Base-by-base conservation (phyloP, 2,797 vertebrate species). In the Muraenolepis orangiensis region DNA sequence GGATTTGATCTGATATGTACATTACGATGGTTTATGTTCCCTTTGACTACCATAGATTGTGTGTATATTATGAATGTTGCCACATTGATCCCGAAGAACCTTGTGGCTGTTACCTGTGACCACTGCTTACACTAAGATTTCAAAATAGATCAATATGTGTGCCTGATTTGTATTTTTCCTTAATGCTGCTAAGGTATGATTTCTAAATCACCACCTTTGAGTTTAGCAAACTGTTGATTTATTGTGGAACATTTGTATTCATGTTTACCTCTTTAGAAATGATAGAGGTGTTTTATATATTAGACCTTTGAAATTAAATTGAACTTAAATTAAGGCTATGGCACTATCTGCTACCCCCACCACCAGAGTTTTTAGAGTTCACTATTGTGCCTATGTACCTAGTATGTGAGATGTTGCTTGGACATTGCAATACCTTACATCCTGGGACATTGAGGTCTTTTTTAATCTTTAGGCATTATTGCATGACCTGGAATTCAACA, bases 21-120 rank as follows among this genome's bases (percentile, higher is more conserved):
- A 73, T 42, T 73, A 32, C 85, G 73, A 74, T 16, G 20, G 20
- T 79, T 76, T 26, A 12, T 84, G 69, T 85, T 78, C 16, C 66
- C 76, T 29, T 73, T 81, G 76, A 77, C 69, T 70, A 23, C 71
- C 11, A 71, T 20, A 14, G 30, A 46, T 12, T 66, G 46, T 64
- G 30, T 23, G n/a, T 71, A 28, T 28, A 26, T 67, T 14, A 66
- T 72, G 29, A 30, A 67, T 29, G 26, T 36, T 73, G 36, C 42
- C 72, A 29, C 66, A 32, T 69, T 69, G 66, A 86, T 79, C 14
- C 72, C 78, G 75, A 78, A 80, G 71, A 66, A 74, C 68, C 36
- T 75, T 82, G 61, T 80, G 40, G 68, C 26, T 80, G 76, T 80
- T 20, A 80, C 72, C 23, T 74, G 28, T 64, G 80, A 51, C 13